A percentile compares a stretch with the other conserved stretches of the same genome.
Conservation (phyloP, 2,113 vertebrate species). For the Semnornis frantzii region DNA sequence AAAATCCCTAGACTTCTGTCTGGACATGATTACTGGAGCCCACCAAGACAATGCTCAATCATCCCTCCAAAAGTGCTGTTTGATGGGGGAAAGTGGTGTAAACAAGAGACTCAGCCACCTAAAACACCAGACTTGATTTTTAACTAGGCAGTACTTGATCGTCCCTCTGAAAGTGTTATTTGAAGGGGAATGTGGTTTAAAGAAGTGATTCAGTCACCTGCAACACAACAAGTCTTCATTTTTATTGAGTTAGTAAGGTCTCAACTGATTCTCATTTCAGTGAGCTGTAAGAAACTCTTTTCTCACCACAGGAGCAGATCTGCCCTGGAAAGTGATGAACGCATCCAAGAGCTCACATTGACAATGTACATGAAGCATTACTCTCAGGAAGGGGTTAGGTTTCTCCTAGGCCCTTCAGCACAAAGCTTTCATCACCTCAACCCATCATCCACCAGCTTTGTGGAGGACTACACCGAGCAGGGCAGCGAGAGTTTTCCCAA, state of each 20-base stretch:
- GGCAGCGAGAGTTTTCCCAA: background rate
- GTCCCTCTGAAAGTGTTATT: no score
- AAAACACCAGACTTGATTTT: slow-evolving; percentile 33
- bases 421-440: background rate
- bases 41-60: accelerated
- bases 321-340: background rate
- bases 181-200: background rate
- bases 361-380: background rate
- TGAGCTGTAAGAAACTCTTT: background rate
- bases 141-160: background rate
- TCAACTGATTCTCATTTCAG: background rate
- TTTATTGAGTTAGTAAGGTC: slow-evolving; percentile 51
- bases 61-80: background rate
- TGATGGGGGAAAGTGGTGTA: background rate
- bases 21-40: background rate
- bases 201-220: slow-evolving; percentile 44
- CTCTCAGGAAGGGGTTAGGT: accelerated
- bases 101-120: slow-evolving; percentile 41
- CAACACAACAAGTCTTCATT: slow-evolving; percentile 16
- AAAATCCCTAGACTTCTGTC: background rate
- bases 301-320: background rate
- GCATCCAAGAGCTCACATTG: background rate
- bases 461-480: background rate
- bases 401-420: background rate
- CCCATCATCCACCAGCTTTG: background rate